Conservation (phyloP, 1,140 invertebrate genomes). For the Penaeus indicus region DNA sequence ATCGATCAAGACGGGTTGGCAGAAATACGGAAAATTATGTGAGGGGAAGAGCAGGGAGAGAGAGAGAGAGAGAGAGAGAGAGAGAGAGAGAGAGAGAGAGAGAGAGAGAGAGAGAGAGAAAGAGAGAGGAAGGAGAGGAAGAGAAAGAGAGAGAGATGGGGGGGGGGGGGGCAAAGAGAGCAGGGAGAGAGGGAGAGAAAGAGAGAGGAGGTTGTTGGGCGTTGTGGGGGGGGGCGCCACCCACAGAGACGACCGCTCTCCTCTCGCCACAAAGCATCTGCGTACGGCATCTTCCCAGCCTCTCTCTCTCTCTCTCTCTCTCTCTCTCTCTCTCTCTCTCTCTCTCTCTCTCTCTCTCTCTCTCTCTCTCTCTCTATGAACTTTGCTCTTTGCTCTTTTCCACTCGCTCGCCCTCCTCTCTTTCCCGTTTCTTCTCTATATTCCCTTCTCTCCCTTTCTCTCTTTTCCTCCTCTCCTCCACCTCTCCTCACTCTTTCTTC, state of each 20-base stretch:
- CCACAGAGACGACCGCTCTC: not conserved
- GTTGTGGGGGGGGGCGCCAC: not conserved
- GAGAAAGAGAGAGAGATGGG: too few relatives aligned
- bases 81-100: too few relatives aligned
- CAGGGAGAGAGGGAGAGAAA: not conserved
- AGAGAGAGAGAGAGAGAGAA: not conserved
- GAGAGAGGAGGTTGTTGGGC: not conserved
- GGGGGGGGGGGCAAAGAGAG: not conserved
- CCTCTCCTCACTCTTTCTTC: not conserved
- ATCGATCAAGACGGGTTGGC: too few relatives aligned
- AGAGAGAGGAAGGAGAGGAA: not conserved
- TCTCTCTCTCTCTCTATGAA: not conserved
- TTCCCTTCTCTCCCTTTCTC: not conserved
- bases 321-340: not conserved
- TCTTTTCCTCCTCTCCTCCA: not conserved
- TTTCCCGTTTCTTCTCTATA: not conserved
- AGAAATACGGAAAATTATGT: too few relatives aligned
- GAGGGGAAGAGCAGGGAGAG: not conserved
- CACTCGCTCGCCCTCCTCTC: not conserved
- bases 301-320: slow-evolving; percentile 30
- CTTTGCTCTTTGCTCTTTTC: too few relatives aligned
- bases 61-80: too few relatives aligned
- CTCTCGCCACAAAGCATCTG: not conserved
- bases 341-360: too few relatives aligned
- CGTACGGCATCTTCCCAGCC: not conserved